phyloP scores from a whole-genome alignment of 2,888 invertebrate genomes.

The Trachelus tabidus region DNA sequence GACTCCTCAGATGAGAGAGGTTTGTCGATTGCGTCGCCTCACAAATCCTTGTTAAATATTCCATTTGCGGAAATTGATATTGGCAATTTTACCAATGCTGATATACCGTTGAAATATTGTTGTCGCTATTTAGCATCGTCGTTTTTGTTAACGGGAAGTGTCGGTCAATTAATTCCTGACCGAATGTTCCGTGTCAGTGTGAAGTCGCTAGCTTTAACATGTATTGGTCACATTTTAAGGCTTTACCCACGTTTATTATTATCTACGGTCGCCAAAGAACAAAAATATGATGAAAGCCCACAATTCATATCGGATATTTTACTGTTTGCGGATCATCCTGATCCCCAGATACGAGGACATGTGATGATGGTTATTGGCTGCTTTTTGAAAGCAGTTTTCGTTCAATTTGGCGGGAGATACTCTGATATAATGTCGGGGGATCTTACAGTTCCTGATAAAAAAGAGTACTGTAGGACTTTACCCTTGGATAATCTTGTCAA shows the following conservation, averaged over 20 bases:
- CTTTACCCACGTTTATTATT: conserved; percentile 81
- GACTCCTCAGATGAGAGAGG: conserved; percentile 42
- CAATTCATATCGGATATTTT: conserved; percentile 80
- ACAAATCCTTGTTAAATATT: conserved; percentile 30
- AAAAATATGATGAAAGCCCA: conserved; percentile 31
- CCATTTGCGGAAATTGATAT: conserved; percentile 71
- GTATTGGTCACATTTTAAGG: conserved; percentile 80
- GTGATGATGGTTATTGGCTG: conserved; percentile 76
- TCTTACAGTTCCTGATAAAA: conserved; percentile 54
- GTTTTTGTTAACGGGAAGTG: conserved; percentile 77
- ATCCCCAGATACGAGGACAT: conserved; percentile 85
- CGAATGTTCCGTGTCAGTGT: conserved; percentile 87
- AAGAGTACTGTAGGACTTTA: conserved; percentile 57
- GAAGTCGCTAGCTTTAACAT: conserved; percentile 86
- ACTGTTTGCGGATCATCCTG: conserved; percentile 77
- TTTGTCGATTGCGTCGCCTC: conserved; percentile 41
- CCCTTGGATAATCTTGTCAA: conserved; percentile 68
- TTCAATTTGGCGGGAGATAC: conserved; percentile 67
- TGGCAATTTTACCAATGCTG: conserved; percentile 75
- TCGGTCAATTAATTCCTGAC: conserved; percentile 76
- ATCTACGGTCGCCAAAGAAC: conserved; percentile 65
- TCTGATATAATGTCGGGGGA: conserved; percentile 15
- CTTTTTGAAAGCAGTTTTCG: conserved; percentile 74
- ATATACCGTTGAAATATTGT: conserved; percentile 77
- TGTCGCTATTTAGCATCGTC: conserved; percentile 77